Evolutionary conservation across 2,797 vertebrate genomes (phyloP), one percentile per base, ranked within the genome.

Genomic region (Delichon dasypus): DNA sequence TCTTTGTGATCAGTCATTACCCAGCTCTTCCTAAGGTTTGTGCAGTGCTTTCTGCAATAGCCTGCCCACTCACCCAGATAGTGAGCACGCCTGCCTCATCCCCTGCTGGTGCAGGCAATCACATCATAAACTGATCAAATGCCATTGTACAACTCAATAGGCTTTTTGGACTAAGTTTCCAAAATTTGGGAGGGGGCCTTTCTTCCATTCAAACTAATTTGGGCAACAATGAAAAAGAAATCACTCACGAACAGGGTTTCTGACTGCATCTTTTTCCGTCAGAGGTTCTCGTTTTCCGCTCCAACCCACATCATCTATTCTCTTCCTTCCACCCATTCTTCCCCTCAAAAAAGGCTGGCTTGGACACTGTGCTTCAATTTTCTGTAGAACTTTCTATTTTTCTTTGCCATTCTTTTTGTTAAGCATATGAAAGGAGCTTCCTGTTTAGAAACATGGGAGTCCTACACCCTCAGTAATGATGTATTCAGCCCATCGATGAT

Each of bases 251-350:
- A 23, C 76, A 76, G 85, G 3, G 88, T 47, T 95, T 92, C 79
- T 94, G 91, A 94, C 90, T 93, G 53, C 91, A 95, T 92, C 93
- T 96, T 91, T 93, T 97, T 95, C 95, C 93, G 89, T 78, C 94
- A 93, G 87, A 60, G 79, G 91, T 91, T 93, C 92, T 88, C n/a
- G 65, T 50, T 93, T 97, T 96, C 92, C 93, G 82, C 89, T 95
- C 95, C 93, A 96, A 84, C 90, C 87, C 93, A 94, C 90, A 95
- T 92, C 85, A 92, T 95, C 94, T 95, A 64, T 93, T 96, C 93
- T 95, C 93, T 95, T 97, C 92, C 95, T 96, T 96, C 95, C 94
- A 92, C 93, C 85, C 95, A 96, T 96, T 95, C 92, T 94, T 85
- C 15, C 62, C 48, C 85, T 64, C 57, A 51, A 53, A 90, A 94